A percentile compares a stretch with the other conserved stretches of the same genome.
Conservation (phyloP, 2,113 vertebrate genomes). For the Loxodonta africana region DNA sequence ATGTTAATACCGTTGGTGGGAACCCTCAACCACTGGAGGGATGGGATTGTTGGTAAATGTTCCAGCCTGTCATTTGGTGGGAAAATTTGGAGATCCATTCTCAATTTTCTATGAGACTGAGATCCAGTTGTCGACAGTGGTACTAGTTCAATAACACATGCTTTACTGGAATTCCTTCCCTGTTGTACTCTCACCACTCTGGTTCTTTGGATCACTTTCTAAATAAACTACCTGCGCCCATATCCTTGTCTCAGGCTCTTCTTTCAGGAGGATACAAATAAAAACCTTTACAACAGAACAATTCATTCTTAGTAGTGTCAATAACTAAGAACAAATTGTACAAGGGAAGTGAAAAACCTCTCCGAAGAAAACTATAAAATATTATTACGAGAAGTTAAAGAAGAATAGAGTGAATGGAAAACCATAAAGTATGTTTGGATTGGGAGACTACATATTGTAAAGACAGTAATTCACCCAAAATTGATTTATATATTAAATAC, state of each 20-base stretch:
- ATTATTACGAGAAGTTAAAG: not conserved
- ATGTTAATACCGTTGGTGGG: rapidly evolving
- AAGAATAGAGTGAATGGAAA: not conserved
- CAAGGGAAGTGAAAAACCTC: not conserved
- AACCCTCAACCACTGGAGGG: rapidly evolving
- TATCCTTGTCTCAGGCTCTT: too few relatives aligned
- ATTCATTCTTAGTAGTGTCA: rapidly evolving
- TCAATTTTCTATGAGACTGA: too few relatives aligned
- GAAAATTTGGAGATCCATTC: not conserved
- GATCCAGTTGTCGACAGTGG: rapidly evolving
- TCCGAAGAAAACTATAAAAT: not conserved
- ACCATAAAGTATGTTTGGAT: not conserved
- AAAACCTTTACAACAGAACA: not conserved
- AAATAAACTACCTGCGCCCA: not conserved
- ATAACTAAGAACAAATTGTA: not conserved
- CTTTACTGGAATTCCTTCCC: rapidly evolving
- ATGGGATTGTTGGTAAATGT: rapidly evolving
- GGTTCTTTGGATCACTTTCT: not conserved
- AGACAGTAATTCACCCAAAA: not conserved
- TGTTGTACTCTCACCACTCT: not conserved
- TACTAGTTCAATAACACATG: rapidly evolving
- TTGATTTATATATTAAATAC: not conserved
- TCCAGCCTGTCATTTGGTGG: not conserved
- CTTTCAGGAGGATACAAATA: not conserved
- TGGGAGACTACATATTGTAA: not conserved